phyloP scores from a whole-genome alignment of 2,888 invertebrate genomes.

The Cylindroiulus punctatus region DNA sequence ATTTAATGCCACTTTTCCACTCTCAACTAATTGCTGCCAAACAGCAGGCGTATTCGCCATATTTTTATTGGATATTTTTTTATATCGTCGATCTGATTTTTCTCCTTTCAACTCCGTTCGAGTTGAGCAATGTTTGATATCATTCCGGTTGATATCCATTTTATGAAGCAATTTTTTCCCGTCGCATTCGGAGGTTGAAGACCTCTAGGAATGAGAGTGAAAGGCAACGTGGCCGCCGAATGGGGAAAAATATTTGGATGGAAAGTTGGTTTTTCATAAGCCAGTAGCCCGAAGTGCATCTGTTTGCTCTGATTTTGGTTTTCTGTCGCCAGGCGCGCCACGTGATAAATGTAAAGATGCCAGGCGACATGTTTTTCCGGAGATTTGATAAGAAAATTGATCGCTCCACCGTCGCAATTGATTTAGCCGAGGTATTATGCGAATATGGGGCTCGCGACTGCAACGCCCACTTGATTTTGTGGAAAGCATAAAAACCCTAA shows the following conservation, averaged over 20 bases:
- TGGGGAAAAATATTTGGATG: neutral
- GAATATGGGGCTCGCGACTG: neutral
- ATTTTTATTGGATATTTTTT: neutral
- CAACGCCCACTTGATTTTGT: neutral
- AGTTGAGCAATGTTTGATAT: neutral
- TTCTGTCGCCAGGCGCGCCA: neutral
- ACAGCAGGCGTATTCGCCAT: neutral
- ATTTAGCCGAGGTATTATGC: neutral
- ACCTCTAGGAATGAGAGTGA: neutral
- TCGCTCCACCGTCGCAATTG: neutral
- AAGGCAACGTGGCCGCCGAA: neutral
- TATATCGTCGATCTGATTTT: neutral
- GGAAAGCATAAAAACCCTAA: neutral
- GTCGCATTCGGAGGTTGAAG: neutral
- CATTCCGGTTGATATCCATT: constrained; percentile 1
- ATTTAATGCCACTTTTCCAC: neutral
- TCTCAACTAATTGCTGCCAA: neutral
- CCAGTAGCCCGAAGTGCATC: neutral
- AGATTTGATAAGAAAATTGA: constrained; percentile 1
- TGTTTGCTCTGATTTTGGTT: neutral
- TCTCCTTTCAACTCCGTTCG: neutral
- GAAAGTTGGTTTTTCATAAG: neutral
- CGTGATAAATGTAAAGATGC: neutral
- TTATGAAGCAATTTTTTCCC: neutral
- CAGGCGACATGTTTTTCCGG: neutral